Evolutionary conservation across 2,888 invertebrate species (phyloP).

Genomic region (Macrosoma leucophasiata): DNA sequence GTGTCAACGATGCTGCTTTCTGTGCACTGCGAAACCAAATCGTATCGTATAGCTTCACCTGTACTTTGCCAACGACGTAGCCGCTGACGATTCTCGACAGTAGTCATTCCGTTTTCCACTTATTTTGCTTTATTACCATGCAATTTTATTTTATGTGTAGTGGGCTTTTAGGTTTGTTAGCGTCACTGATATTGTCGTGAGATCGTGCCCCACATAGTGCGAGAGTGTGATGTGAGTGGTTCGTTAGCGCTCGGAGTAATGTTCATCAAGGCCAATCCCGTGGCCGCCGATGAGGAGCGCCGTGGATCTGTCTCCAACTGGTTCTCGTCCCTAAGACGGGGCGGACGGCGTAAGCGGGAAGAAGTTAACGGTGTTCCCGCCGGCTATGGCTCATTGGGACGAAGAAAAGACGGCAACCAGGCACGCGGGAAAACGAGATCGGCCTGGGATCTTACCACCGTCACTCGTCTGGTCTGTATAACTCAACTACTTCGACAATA

Average conservation of each 20-base stretch:
- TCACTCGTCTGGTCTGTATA: slow-evolving; percentile 75
- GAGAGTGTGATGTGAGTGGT: slow-evolving; percentile 60
- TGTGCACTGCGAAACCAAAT: slow-evolving; percentile 46
- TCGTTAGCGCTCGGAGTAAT: slow-evolving; percentile 58
- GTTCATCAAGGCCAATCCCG: slow-evolving; percentile 71
- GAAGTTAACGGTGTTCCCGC: slow-evolving; percentile 55
- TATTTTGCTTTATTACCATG: slow-evolving; percentile 54
- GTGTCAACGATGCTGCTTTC: slow-evolving; percentile 52
- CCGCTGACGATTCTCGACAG: slow-evolving; percentile 31
- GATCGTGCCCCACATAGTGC: slow-evolving; percentile 35
- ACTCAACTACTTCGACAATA: slow-evolving; percentile 23
- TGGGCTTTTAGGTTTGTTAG: slow-evolving; percentile 58
- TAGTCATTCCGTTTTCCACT: slow-evolving; percentile 59
- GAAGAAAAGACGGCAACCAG: slow-evolving; percentile 63
- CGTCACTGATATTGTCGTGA: slow-evolving; percentile 50
- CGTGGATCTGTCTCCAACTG: slow-evolving; percentile 84
- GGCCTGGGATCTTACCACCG: slow-evolving; percentile 78
- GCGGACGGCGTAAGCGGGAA: slow-evolving; percentile 67
- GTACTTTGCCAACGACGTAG: slow-evolving; percentile 49
- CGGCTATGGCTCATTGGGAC: slow-evolving; percentile 71
- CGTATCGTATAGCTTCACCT: slow-evolving; percentile 57
- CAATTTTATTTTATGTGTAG: slow-evolving; percentile 40
- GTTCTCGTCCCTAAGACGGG: slow-evolving; percentile 86
- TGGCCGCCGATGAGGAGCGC: slow-evolving; percentile 74
- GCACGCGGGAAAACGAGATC: slow-evolving; percentile 69